Base-by-base conservation (phyloP, 1,140 invertebrate species). In the Wasmannia auropunctata region DNA sequence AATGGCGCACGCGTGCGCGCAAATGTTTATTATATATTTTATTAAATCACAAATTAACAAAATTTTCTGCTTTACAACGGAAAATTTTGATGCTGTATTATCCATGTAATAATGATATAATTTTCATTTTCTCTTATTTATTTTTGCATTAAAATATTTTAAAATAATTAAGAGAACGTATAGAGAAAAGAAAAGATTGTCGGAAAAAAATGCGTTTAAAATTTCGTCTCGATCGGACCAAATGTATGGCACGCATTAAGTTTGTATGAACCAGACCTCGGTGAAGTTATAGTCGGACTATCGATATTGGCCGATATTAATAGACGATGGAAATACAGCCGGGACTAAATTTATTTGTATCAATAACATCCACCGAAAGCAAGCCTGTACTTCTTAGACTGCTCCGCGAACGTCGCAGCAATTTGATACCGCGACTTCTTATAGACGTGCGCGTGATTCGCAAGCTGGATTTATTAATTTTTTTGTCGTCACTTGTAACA, bases 311-410 rank as follows among this genome's bases (percentile, higher is more conserved):
- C 25, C 51, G 79, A 83, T 83, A 72, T 83, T 83, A 83, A 72
- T 83, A 83, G 79, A 83, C 37, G 79, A 83, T 83, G 79, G 37
- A 83, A 83, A 83, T 83, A 83, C 79, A 83, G n/a, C 6, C 67
- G 25, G 28, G 67, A 83, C 67, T 83, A 58, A 83, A 83, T 83
- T 83, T 83, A 83, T 69, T 83, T 60, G 79, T 83, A 83, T 83
- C 67, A 83, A 83, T 83, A 83, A 58, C 67, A 40, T 49, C 22
- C 40, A 43, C 51, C 51, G 67, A 43, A 72, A 83, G 51, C 14
- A 72, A 83, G 51, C 14, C n/a, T 25, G 46, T 54, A 70, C 34
- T 54, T 34, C n/a, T 67, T 43, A 56, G 46, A 69, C n/a, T 5
- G 28, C 28, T 77, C 11, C n/a, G 43, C 31, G n/a, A 25, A 60